phyloP scores from a whole-genome alignment of 2,797 vertebrate species.

The Cacajao melanocephalus region DNA sequence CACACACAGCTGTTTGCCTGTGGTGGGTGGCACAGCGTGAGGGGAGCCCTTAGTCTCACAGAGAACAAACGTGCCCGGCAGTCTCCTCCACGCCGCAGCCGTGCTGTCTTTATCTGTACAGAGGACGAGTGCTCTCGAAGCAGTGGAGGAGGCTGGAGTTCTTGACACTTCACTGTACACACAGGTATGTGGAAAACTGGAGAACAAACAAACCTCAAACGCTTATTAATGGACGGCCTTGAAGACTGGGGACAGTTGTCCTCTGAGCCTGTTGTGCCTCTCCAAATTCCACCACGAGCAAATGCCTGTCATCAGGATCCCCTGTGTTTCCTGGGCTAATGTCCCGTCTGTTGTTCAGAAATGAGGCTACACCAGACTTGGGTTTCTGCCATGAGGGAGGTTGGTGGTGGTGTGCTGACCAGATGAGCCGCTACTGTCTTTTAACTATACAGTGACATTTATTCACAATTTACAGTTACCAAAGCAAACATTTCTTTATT shows the following conservation, averaged over 20 bases:
- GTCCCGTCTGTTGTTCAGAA: neutral
- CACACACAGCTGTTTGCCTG: neutral
- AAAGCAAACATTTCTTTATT: neutral
- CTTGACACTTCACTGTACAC: neutral
- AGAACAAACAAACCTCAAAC: neutral
- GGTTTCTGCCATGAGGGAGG: neutral
- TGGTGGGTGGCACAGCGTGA: neutral
- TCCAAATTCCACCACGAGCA: neutral
- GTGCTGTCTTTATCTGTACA: neutral
- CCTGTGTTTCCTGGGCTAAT: neutral
- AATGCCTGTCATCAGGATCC: neutral
- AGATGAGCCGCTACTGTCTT: neutral
- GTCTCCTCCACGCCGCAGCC: neutral
- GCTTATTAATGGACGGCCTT: accelerated
- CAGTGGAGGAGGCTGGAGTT: neutral
- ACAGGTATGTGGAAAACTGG: neutral
- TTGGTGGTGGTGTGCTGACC: neutral
- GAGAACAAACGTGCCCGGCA: neutral
- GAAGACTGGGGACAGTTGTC: neutral
- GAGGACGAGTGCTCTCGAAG: neutral
- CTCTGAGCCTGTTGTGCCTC: neutral
- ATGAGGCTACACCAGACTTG: accelerated
- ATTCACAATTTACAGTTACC: neutral
- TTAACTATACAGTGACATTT: neutral
- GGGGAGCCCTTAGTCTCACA: neutral